Evolutionary conservation across 2,888 invertebrate species (phyloP).

Genomic region (Eurytoma californica): DNA sequence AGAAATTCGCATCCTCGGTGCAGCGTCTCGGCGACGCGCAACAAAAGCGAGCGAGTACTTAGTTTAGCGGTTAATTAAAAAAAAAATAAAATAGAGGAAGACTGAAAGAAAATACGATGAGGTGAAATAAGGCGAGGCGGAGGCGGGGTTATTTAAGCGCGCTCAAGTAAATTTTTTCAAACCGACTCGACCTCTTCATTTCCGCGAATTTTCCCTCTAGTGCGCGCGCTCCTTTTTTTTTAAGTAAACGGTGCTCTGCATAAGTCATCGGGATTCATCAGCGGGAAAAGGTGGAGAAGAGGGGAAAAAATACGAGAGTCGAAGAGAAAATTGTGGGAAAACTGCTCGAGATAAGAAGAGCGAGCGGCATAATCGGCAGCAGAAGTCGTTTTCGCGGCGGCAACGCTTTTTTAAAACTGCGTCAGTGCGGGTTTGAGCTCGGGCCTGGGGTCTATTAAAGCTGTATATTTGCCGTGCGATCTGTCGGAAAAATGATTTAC

Average conservation of each 20-base stretch:
- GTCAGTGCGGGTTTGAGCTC: background rate
- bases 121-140: background rate
- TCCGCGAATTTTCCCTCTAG: constrained; percentile 7
- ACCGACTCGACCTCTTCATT: constrained; percentile 24
- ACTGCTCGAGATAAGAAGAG: constrained; percentile 4
- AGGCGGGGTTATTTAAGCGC: constrained; percentile 8
- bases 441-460: background rate
- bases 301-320: background rate
- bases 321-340: constrained; percentile 19
- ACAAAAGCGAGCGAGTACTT: constrained; percentile 8
- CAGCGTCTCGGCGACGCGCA: background rate
- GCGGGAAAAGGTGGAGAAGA: background rate
- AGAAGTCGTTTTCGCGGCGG: background rate
- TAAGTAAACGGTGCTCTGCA: background rate
- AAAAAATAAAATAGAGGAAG: background rate
- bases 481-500: background rate
- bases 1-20: background rate
- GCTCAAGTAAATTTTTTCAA: constrained; percentile 10
- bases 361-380: background rate
- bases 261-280: constrained; percentile 4
- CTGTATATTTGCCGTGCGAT: background rate
- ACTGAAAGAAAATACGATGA: background rate
- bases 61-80: constrained; percentile 24
- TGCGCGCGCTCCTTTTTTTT: background rate
- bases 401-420: background rate